These are phyloP conservation scores for Steinernema khuongi DNA, from an alignment of 1,140 invertebrate genomes.

Conservation along the genomic window DNA sequence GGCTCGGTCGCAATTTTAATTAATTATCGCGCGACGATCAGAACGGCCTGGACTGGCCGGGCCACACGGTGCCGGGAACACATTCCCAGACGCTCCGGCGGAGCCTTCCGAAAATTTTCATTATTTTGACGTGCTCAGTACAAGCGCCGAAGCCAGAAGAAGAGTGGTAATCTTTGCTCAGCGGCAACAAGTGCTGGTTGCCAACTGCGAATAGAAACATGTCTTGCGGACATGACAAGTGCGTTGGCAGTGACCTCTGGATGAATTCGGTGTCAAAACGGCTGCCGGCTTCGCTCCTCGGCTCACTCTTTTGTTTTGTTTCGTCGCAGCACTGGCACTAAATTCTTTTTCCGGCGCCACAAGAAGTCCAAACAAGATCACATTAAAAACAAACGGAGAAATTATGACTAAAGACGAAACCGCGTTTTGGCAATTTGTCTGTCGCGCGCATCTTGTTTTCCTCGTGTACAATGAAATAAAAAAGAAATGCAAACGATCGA, in stretches of 20 bases:
- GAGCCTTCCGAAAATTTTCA: background rate
- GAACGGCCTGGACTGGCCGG: too few relatives aligned
- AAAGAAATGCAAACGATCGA: constrained; percentile 1
- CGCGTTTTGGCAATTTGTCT: background rate
- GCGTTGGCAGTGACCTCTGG: background rate
- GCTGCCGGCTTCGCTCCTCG: background rate
- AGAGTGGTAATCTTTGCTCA: background rate
- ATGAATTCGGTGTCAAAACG: constrained; percentile 11
- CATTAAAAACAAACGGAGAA: constrained; percentile 11
- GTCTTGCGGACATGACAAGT: constrained; percentile 1
- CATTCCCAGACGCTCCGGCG: too few relatives aligned
- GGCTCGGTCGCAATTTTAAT: background rate
- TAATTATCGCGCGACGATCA: background rate
- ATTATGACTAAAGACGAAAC: constrained; percentile 13
- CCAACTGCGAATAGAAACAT: background rate
- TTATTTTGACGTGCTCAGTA: constrained; percentile 1
- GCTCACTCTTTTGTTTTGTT: background rate
- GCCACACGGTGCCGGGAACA: too few relatives aligned
- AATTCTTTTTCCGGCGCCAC: background rate
- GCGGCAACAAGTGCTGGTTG: background rate
- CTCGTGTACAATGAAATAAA: constrained; percentile 9
- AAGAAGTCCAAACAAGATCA: constrained; percentile 7
- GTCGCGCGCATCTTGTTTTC: background rate
- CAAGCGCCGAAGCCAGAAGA: background rate
- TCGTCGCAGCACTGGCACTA: background rate